Percentiles rank a stretch among this genome's conserved stretches.
Conservation (phyloP, 2,888 invertebrate genomes). For the Eupithecia dodoneata region DNA sequence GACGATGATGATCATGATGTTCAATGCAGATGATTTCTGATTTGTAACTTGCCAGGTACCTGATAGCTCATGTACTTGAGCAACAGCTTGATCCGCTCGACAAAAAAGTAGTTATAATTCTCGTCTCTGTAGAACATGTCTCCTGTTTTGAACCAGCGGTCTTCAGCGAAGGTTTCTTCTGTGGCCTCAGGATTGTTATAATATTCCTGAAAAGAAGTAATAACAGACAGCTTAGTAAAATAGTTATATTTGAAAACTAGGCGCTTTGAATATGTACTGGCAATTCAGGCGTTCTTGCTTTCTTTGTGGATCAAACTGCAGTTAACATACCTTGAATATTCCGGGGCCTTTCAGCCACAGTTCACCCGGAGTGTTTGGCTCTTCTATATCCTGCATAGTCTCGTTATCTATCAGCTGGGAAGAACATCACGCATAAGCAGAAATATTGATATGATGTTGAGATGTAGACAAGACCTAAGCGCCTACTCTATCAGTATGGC, state of each 20-base stretch:
- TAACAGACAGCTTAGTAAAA: not conserved
- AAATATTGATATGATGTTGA: not conserved
- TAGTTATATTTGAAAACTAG: not conserved
- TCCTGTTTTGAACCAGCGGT: constrained; percentile 81
- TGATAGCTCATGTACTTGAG: constrained; percentile 80
- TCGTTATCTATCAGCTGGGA: constrained; percentile 75
- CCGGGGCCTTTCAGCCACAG: constrained; percentile 77
- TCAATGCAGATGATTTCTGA: too few relatives aligned
- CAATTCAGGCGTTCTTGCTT: not conserved
- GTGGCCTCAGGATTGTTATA: constrained; percentile 72
- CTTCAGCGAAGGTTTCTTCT: constrained; percentile 67
- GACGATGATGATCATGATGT: too few relatives aligned
- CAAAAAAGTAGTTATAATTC: constrained; percentile 74
- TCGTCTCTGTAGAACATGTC: constrained; percentile 80
- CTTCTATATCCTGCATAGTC: constrained; percentile 69
- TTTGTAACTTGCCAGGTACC: constrained; percentile 49
- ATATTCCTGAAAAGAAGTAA: constrained; percentile 60
- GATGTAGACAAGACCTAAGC: not conserved
- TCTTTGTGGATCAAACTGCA: not conserved
- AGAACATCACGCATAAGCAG: not conserved
- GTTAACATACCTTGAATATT: constrained; percentile 66
- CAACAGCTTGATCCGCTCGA: constrained; percentile 81
- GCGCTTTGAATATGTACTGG: not conserved
- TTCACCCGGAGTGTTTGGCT: constrained; percentile 78
- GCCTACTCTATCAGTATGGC: not conserved